A percentile compares a stretch with the other conserved stretches of the same genome.
Conservation (phyloP, 2,888 invertebrate species). For the Boloria euphrosyne region DNA sequence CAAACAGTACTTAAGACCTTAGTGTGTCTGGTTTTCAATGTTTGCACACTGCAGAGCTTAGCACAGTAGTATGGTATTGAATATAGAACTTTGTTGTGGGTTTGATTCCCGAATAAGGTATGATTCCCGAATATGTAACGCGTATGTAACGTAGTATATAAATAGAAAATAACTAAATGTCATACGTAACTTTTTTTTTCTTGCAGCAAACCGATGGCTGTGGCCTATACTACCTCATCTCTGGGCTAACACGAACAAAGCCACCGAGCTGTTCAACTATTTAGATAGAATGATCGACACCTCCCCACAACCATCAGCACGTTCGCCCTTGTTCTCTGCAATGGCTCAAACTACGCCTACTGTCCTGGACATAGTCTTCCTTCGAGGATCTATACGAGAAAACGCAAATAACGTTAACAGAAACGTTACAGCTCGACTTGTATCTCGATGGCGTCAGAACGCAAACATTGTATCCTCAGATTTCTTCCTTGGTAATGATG, state of each 20-base stretch:
- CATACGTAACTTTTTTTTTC: not conserved
- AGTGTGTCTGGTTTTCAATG: slow-evolving; percentile 15
- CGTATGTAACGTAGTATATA: not conserved
- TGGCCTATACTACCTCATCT: slow-evolving; percentile 85
- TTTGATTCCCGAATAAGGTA: no score
- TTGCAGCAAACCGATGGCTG: slow-evolving; percentile 82
- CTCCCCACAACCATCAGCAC: slow-evolving; percentile 65
- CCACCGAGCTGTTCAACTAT: slow-evolving; percentile 62
- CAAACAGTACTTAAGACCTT: slow-evolving; percentile 6
- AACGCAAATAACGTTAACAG: slow-evolving; percentile 87
- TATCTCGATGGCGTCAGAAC: slow-evolving; percentile 84
- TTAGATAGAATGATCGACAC: slow-evolving; percentile 67
- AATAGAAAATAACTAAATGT: not conserved
- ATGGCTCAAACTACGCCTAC: slow-evolving; percentile 90
- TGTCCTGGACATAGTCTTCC: slow-evolving; percentile 83
- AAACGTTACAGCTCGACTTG: slow-evolving; percentile 86
- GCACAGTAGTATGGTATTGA: no score
- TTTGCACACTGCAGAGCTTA: not conserved
- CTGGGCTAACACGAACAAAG: slow-evolving; percentile 83
- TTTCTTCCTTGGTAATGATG: slow-evolving; percentile 87
- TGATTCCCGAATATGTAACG: no score
- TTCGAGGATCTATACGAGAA: slow-evolving; percentile 83
- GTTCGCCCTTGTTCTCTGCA: slow-evolving; percentile 83
- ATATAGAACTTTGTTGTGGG: no score
- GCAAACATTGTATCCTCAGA: slow-evolving; percentile 89